phyloP scores from a whole-genome alignment of 1,140 invertebrate species.

The Asbolus verrucosus region DNA sequence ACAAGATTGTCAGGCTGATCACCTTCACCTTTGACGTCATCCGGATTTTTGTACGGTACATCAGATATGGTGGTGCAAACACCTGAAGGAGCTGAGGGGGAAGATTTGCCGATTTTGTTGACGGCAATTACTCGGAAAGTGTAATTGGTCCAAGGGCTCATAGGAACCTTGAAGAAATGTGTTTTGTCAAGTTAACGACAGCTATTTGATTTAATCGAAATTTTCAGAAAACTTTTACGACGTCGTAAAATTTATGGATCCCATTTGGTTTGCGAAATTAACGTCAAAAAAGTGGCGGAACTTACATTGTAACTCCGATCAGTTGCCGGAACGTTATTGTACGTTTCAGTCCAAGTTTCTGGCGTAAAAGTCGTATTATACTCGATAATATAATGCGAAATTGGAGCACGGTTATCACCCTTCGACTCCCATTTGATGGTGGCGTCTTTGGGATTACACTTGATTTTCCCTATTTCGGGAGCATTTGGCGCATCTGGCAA shows the following conservation, averaged over 20 bases:
- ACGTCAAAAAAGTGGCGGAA: too few relatives aligned
- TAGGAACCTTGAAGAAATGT: constrained; percentile 70
- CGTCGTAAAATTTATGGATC: too few relatives aligned
- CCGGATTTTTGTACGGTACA: constrained; percentile 94
- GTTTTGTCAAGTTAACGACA: too few relatives aligned
- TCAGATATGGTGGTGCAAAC: constrained; percentile 89
- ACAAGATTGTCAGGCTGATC: constrained; percentile 90
- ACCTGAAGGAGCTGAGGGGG: constrained; percentile 83
- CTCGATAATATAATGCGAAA: constrained; percentile 91
- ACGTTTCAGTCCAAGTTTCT: constrained; percentile 88
- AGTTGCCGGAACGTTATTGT: constrained; percentile 81
- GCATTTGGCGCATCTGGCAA: constrained; percentile 90
- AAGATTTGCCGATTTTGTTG: constrained; percentile 93
- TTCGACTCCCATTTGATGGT: constrained; percentile 86
- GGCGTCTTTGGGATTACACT: constrained; percentile 79
- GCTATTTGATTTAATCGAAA: too few relatives aligned
- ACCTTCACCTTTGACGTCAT: constrained; percentile 92
- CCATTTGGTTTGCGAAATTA: too few relatives aligned
- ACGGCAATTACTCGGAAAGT: constrained; percentile 94
- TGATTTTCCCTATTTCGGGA: constrained; percentile 76
- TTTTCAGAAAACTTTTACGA: too few relatives aligned
- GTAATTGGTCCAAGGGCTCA: constrained; percentile 96
- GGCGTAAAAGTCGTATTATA: constrained; percentile 95
- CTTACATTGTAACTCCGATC: constrained; percentile 78
- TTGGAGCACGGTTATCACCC: constrained; percentile 95